These are phyloP conservation scores for Leptestheria dahalacensis DNA, from an alignment of 1,140 invertebrate genomes.

Conservation along the genomic window DNA sequence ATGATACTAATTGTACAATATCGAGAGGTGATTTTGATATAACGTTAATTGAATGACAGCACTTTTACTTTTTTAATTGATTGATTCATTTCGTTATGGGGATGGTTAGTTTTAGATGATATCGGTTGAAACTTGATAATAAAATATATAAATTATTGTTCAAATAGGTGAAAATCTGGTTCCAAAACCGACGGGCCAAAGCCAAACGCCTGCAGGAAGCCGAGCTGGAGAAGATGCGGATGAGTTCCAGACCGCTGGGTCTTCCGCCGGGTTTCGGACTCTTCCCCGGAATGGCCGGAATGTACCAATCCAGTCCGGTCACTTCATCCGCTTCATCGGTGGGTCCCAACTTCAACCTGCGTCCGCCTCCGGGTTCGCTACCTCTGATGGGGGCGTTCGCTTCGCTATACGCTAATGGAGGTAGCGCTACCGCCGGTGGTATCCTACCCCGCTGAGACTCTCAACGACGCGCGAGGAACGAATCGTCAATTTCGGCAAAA, in stretches of 20 bases:
- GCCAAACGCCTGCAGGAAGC: conserved; percentile 42
- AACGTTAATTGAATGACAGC: too few species aligned
- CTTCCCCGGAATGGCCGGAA: conserved; percentile 10
- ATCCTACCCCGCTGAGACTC: neutral
- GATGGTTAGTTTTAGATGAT: too few species aligned
- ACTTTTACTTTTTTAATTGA: too few species aligned
- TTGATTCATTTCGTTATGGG: too few species aligned
- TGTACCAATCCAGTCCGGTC: conserved; percentile 9
- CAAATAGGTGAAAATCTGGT: conserved; percentile 36
- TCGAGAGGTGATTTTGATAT: too few species aligned
- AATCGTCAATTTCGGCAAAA: too few species aligned
- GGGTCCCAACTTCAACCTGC: neutral
- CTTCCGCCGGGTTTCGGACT: conserved; percentile 23
- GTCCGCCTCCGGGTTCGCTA: neutral
- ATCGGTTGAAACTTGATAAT: neutral
- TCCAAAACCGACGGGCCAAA: conserved; percentile 43
- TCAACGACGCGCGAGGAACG: too few species aligned
- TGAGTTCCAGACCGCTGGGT: conserved; percentile 31
- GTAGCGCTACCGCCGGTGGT: neutral
- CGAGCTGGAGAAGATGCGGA: conserved; percentile 32
- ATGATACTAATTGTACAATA: too few species aligned
- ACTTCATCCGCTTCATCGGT: neutral
- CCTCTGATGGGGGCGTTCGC: conserved; percentile 10
- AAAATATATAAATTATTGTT: neutral
- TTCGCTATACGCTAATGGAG: neutral